These are phyloP conservation scores for Arvicola amphibius DNA, from an alignment of 2,797 vertebrate genomes.

Conservation along the genomic window DNA sequence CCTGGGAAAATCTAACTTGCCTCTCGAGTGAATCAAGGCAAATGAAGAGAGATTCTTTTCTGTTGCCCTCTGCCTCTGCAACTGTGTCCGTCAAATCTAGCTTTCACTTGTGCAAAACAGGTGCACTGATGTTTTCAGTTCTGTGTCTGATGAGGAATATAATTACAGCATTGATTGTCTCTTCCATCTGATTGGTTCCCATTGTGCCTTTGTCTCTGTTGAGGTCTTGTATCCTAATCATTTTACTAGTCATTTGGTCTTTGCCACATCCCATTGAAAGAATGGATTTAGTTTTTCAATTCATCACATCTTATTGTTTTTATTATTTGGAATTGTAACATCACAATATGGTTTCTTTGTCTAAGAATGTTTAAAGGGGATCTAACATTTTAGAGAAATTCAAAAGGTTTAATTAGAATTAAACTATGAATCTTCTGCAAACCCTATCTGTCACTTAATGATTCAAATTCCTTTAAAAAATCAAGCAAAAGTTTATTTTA, in stretches of 20 bases:
- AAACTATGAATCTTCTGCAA: slow-evolving; percentile 16
- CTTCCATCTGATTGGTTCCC: slow-evolving; percentile 61
- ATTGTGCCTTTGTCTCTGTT: slow-evolving; percentile 45
- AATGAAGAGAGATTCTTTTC: slow-evolving; percentile 36
- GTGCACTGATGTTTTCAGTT: slow-evolving; percentile 59
- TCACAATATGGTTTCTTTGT: slow-evolving; percentile 45
- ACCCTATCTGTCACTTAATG: slow-evolving; percentile 29
- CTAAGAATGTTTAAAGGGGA: slow-evolving; percentile 39
- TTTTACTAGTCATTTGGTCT: slow-evolving; percentile 50
- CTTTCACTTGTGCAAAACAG: slow-evolving; percentile 62
- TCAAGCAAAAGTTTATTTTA: slow-evolving; percentile 27
- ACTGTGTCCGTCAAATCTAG: slow-evolving; percentile 49
- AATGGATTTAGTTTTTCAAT: slow-evolving; percentile 72
- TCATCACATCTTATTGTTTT: slow-evolving; percentile 70
- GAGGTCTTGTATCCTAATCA: slow-evolving; percentile 37
- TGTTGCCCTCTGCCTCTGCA: slow-evolving; percentile 54
- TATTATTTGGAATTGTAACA: slow-evolving; percentile 55
- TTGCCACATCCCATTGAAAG: not conserved
- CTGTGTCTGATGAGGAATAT: slow-evolving; percentile 26
- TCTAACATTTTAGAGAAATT: slow-evolving; percentile 43
- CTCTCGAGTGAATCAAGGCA: not conserved
- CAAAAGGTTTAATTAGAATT: slow-evolving; percentile 63
- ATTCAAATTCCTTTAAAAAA: slow-evolving; percentile 39
- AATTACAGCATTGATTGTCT: slow-evolving; percentile 63
- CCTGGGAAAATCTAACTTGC: slow-evolving; percentile 57